Evolutionary conservation across 2,113 vertebrate species (phyloP).

Genomic region (Sander vitreus): DNA sequence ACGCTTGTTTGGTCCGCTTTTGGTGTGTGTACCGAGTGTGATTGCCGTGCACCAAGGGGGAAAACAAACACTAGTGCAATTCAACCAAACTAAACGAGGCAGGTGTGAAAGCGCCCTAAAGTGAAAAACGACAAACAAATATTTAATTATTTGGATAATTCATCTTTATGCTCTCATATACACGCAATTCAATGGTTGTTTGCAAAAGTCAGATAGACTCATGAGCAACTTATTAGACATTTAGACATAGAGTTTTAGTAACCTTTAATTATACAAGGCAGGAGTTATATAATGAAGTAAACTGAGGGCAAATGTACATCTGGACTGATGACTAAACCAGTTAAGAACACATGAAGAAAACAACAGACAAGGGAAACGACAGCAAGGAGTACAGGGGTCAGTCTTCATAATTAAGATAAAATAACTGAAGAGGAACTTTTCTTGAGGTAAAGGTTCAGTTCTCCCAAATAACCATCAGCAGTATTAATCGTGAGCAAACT

Average conservation of each 20-base stretch:
- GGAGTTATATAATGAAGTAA: conserved; percentile 25
- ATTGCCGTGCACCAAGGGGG: too few relatives aligned
- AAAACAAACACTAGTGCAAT: too few relatives aligned
- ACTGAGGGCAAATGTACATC: conserved; percentile 13
- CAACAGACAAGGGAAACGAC: too few relatives aligned
- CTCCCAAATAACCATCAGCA: neutral
- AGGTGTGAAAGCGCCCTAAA: neutral
- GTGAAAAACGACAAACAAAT: neutral
- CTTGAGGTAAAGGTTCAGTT: neutral
- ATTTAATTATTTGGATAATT: neutral
- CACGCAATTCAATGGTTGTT: neutral
- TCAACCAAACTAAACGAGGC: too few relatives aligned
- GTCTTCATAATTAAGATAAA: neutral
- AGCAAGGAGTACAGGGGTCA: neutral
- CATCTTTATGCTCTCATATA: neutral
- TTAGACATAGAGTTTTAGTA: neutral
- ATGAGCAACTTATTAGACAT: conserved; percentile 4
- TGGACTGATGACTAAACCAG: conserved; percentile 44
- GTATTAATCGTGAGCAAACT: neutral
- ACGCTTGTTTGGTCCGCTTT: too few relatives aligned
- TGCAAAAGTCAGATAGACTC: neutral
- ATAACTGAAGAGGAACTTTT: neutral
- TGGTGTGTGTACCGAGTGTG: too few relatives aligned
- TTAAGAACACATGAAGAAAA: conserved; percentile 9
- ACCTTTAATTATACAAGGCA: conserved; percentile 31